Evolutionary conservation across 2,888 invertebrate species (phyloP).

Genomic region (Gasteruption jaculator): DNA sequence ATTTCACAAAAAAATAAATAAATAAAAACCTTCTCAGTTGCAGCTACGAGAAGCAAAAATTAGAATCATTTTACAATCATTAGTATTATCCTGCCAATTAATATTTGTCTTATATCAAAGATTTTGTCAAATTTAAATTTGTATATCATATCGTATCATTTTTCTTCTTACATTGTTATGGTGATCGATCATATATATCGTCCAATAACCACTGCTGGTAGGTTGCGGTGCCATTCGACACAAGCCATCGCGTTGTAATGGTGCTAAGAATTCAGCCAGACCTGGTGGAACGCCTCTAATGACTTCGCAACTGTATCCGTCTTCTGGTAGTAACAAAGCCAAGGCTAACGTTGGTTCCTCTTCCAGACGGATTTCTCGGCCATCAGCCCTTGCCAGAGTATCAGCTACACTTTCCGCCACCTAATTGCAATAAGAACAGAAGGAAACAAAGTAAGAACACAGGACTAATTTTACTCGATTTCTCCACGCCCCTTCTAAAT

Average conservation of each 20-base stretch:
- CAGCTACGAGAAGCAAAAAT: too few relatives aligned
- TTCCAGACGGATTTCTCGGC: constrained; percentile 82
- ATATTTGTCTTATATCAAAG: too few relatives aligned
- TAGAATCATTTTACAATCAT: too few relatives aligned
- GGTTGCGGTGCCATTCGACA: constrained; percentile 89
- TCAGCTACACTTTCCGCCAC: constrained; percentile 89
- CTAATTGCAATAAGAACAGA: constrained; percentile 39
- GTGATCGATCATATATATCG: constrained; percentile 78
- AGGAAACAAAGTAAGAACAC: neutral
- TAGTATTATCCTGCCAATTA: too few relatives aligned
- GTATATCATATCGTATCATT: neutral
- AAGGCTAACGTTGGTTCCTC: constrained; percentile 89
- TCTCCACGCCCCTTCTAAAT: too few relatives aligned
- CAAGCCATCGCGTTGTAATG: constrained; percentile 77
- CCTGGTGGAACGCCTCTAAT: constrained; percentile 93
- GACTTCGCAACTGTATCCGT: constrained; percentile 96
- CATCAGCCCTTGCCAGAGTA: constrained; percentile 85
- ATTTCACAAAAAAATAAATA: too few relatives aligned
- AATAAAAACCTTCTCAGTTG: too few relatives aligned
- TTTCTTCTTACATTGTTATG: constrained; percentile 54
- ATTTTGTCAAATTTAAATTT: too few relatives aligned
- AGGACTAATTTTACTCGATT: too few relatives aligned
- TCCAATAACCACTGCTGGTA: constrained; percentile 90
- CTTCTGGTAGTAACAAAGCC: constrained; percentile 91
- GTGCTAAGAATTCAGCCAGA: constrained; percentile 80